phyloP scores from a whole-genome alignment of 2,888 invertebrate genomes.

The Dicroscelio sp. region DNA sequence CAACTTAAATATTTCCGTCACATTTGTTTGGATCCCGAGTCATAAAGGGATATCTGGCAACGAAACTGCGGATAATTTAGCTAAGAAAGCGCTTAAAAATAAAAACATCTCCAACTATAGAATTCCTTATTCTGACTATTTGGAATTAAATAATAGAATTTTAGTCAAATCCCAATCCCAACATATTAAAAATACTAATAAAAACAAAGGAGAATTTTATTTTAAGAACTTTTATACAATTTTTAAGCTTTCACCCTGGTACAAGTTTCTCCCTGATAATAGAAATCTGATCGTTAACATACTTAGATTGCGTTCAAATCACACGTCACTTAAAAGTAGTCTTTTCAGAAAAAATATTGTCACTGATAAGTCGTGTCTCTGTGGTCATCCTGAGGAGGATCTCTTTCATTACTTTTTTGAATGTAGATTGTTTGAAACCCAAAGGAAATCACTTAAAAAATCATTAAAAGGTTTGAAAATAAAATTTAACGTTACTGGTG shows the following conservation, averaged over 20 bases:
- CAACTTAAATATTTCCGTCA: too few relatives aligned
- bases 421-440: too few relatives aligned
- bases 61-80: neutral
- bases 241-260: neutral
- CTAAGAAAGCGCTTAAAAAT: neutral
- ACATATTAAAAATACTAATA: neutral
- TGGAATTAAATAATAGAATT: neutral
- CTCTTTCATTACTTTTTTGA: too few relatives aligned
- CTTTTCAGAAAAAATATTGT: too few relatives aligned
- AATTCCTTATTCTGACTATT: neutral
- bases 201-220: neutral
- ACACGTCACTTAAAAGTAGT: neutral
- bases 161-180: neutral
- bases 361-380: too few relatives aligned
- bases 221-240: neutral
- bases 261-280: neutral
- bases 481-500: too few relatives aligned
- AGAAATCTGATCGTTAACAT: neutral
- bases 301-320: neutral
- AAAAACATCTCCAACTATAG: neutral
- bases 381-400: too few relatives aligned
- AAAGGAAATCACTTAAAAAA: too few relatives aligned
- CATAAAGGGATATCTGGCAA: neutral
- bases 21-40: neutral
- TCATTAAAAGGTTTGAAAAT: too few relatives aligned